Evolutionary conservation across 2,888 invertebrate genomes (phyloP), one percentile per base, ranked within the genome.

Genomic region (Parnassius orleans): DNA sequence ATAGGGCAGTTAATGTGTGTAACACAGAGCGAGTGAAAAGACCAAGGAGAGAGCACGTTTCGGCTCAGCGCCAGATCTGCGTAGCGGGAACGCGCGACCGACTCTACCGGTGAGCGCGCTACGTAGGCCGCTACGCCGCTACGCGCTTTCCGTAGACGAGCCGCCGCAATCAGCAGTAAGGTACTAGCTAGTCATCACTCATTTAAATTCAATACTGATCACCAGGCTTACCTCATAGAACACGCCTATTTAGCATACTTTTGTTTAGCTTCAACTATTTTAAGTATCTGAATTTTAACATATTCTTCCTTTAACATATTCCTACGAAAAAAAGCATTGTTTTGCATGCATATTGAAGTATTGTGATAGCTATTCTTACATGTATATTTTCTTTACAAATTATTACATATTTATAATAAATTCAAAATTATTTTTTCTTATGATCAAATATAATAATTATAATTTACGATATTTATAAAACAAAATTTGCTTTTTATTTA

Each of bases 101-200:
- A 74, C 86, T 68, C 72, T 89, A 66, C 76, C 92, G 3, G 80
- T 84, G 48, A 77, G 84, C 63, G 86, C 90, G 70, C 77, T 91
- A 68, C 83, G 92, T 56, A 87, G 90, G 53, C 90, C 87, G 68
- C 91, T 96, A 56, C 95, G 95, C 61, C 94, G 96, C 81, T 96
- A 97, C 85, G 96, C 97, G 24, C 88, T 96, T 65, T 96, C 96
- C 61, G 96, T 97, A 64, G 97, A 97, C 79, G 96, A 96, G 83
- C 94, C 95, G 2, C 92, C 90, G 46, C 93, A 76, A 43, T 92
- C 84, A 65, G 89, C 85, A 9, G 83, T 89, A 77, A 90, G 90
- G 91, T 91, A 86, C 70, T 10, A 54, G 33, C 33, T 33, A 44
- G 10, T 24, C 14, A n/a, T 24, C 12, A 55, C 24, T 44, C 44